Conservation (phyloP, 1,140 invertebrate genomes). For the Choristoneura fumiferana region DNA sequence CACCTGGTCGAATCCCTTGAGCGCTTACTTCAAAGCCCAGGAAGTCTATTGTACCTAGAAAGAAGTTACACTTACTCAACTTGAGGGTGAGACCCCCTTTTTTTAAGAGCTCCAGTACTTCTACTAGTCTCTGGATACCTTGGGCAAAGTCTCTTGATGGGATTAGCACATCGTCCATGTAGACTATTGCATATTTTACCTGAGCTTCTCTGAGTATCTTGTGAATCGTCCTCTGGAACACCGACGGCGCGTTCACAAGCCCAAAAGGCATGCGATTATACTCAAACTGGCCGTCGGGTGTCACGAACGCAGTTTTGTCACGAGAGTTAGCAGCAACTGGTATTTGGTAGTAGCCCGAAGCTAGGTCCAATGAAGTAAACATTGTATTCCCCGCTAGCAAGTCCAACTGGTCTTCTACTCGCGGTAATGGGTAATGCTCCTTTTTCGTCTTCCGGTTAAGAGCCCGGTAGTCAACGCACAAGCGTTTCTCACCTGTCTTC, state of each 20-base stretch:
- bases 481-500: neutral
- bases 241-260: too few species aligned
- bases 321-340: too few species aligned
- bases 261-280: too few species aligned
- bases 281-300: too few species aligned
- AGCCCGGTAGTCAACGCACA: too few species aligned
- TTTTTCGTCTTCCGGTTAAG: neutral
- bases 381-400: neutral
- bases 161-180: neutral
- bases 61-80: neutral
- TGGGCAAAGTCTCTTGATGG: neutral
- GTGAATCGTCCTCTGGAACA: neutral
- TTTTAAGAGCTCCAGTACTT: neutral
- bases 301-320: too few species aligned
- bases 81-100: neutral
- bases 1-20: neutral
- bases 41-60: neutral
- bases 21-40: neutral
- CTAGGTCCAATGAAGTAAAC: neutral
- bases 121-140: neutral
- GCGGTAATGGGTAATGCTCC: neutral
- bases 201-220: neutral
- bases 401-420: neutral
- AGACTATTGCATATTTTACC: neutral
- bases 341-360: neutral